Conservation (phyloP, 2,888 invertebrate species). For the Aporophyla nigra region DNA sequence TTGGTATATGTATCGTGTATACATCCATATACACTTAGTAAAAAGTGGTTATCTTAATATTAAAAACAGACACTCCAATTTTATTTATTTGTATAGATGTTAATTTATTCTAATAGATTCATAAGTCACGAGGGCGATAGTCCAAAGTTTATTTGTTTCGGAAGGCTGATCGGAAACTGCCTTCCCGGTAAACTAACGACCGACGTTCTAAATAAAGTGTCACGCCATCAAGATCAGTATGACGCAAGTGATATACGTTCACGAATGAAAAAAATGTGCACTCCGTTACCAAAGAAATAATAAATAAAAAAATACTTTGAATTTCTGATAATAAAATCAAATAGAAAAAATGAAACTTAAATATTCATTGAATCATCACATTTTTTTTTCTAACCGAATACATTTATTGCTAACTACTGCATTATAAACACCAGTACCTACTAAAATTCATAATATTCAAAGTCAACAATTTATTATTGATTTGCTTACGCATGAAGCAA, state of each 20-base stretch:
- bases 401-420: neutral
- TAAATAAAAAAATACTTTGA: neutral
- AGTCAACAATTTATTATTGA: slow-evolving; percentile 38
- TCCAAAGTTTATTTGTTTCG: slow-evolving; percentile 45
- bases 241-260: neutral
- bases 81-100: too few species aligned
- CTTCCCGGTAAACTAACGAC: slow-evolving; percentile 49
- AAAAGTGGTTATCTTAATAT: too few species aligned
- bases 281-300: neutral
- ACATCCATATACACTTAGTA: too few species aligned
- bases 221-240: slow-evolving; percentile 14
- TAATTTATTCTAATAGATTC: slow-evolving; percentile 68
- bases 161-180: slow-evolving; percentile 61
- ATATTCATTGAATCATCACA: neutral
- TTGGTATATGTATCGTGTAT: too few species aligned
- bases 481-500: slow-evolving; percentile 52
- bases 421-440: slow-evolving; percentile 2
- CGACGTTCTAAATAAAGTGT: slow-evolving; percentile 23
- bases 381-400: neutral
- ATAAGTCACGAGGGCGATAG: slow-evolving; percentile 62
- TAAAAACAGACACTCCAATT: too few species aligned
- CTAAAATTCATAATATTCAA: slow-evolving; percentile 13
- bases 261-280: neutral
- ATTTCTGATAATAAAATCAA: neutral
- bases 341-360: neutral